Base-by-base conservation (phyloP, 2,113 vertebrate species). In the Addax nasomaculatus region DNA sequence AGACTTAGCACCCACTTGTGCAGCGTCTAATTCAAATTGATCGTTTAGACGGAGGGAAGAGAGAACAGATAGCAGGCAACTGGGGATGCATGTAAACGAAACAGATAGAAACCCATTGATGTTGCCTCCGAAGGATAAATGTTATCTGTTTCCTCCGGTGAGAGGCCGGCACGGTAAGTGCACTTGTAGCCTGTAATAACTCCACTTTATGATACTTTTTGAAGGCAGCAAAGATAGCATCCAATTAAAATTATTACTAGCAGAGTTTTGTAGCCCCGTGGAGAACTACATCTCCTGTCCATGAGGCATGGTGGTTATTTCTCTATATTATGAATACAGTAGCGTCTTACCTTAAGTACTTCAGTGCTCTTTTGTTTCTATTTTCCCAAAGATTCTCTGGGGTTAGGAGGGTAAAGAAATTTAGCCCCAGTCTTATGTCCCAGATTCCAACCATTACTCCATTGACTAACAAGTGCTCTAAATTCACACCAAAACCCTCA, bases 231-330 rank as follows among this genome's bases (percentile, higher is more conserved):
- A 98, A 98, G 97, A 96, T 97, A 98, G 80, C 43, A 83, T 79
- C 97, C 98, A 91, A 83, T 97, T 98, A 98, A 96, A 98, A 97
- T 98, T 98, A 98, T 98, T 98, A 97, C 98, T 88, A 96, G 98
- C 98, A 94, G 98, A 76, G 97, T 95, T 98, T 98, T 98, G 98
- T 97, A 93, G 98, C 94, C 95, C 98, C 97, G 19, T 83, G 70
- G 98, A 98, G 98, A 95, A 86, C 95, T 60, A 92, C 97, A 51
- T 94, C 94, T 93, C 87, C 95, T 88, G 95, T 97, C 96, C 94
- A 93, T 8, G 85, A 98, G 95, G 95, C 97, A 81, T 5, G 90
- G 95, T 96, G 97, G 97, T 97, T 96, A 97, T 98, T 98, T 96
- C 94, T 98, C 96, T 98, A 36, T 79, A 97, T 98, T 98, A 97